Evolutionary conservation across 2,797 vertebrate genomes (phyloP).

Genomic region (Poecile montanus): DNA sequence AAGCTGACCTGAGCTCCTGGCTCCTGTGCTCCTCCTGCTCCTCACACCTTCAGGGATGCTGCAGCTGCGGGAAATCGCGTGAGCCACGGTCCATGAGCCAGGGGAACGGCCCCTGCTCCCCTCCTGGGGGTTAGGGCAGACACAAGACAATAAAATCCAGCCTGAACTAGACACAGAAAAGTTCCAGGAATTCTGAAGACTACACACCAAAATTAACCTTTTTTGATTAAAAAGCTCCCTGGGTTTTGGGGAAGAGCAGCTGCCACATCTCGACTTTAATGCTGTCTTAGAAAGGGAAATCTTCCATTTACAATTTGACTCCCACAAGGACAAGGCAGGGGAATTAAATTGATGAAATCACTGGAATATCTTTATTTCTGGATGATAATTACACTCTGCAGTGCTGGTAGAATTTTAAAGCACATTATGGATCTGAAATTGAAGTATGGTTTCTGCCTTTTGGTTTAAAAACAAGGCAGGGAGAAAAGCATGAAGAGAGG

Average conservation of each 20-base stretch:
- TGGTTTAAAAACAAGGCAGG: background rate
- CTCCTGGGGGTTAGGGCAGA: background rate
- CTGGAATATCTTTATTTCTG: background rate
- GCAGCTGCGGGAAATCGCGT: rapidly evolving
- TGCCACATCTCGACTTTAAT: background rate
- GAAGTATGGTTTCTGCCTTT: background rate
- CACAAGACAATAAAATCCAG: background rate
- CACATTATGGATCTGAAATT: background rate
- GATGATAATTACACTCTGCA: background rate
- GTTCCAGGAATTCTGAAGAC: background rate
- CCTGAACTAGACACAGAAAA: background rate
- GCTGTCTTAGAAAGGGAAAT: background rate
- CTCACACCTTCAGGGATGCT: background rate
- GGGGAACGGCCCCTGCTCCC: background rate
- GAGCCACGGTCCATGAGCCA: background rate
- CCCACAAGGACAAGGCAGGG: background rate
- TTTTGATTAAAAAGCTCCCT: background rate
- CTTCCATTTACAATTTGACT: background rate
- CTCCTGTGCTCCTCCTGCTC: background rate
- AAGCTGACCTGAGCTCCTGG: background rate
- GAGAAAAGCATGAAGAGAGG: background rate
- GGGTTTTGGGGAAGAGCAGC: background rate
- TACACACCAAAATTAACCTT: background rate
- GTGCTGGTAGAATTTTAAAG: background rate
- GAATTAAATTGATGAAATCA: background rate